Evolutionary conservation across 1,140 invertebrate genomes (phyloP), one percentile per base, ranked within the genome.

Genomic region (Plodia interpunctella): DNA sequence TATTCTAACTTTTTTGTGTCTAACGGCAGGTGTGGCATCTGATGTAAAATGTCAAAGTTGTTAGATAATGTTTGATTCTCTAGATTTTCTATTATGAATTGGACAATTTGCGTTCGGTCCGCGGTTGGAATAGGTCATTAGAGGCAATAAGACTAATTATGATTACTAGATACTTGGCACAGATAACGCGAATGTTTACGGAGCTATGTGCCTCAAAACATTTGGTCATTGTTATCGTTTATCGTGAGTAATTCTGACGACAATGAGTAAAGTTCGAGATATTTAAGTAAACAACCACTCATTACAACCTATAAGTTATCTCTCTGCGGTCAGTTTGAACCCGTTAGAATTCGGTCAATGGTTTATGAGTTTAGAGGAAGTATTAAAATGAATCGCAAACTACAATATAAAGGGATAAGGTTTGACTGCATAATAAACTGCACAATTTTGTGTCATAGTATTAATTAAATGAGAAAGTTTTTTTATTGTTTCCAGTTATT

Each of bases 31-130:
- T 44, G 38, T 44, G 38, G 38, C 38, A 17, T 44, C 38, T 44
- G 38, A 44, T 44, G 38, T 44, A 15, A 44, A n/a, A 44, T 44
- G 38, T 44, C 30, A 32, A 32, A 32, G 30, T 32, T 44, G 30
- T 32, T 44, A 2, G 38, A 44, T 44, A 44, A 44, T 44, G 38
- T 5, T 10, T 32, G 8, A 11, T 25, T 25, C 30, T 32, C 15
- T n/a, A 15, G n/a, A 15, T 15, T 15, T 44, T 44, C 38, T n/a
- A 44, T 44, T 44, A 44, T 44, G 38, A 15, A 44, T 44, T 15
- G 15, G 38, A 15, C 38, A 44, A 44, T 44, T 44, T 44, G 13
- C 38, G 10, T 10, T 44, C 15, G 38, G 38, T 44, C 13, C n/a
- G 38, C 38, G 38, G 8, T 44, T 44, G 3, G 38, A 44, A 2